A percentile compares a stretch with the other conserved stretches of the same genome.
phyloP scores from a whole-genome alignment of 2,888 invertebrate genomes.

The Galerucella calmariensis region DNA sequence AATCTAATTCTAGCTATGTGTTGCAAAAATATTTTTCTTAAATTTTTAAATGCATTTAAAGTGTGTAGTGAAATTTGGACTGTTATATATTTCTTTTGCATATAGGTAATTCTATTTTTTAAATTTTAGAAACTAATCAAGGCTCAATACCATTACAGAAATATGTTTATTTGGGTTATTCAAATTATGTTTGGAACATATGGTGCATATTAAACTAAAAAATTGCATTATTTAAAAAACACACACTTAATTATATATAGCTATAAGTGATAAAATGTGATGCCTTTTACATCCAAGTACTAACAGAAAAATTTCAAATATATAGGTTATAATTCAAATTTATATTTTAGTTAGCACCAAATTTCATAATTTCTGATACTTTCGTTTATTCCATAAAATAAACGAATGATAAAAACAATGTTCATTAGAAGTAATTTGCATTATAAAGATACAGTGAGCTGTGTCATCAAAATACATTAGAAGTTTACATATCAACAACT shows the following conservation, averaged over 20 bases:
- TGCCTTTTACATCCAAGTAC: background rate
- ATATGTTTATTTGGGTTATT: background rate
- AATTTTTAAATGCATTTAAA: too few relatives aligned
- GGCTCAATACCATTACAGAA: background rate
- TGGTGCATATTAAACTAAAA: background rate
- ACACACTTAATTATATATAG: background rate
- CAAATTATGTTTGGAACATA: background rate
- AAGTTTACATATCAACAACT: slow-evolving; percentile 6
- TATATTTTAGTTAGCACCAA: background rate
- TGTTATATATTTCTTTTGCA: background rate
- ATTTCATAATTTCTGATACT: too few relatives aligned
- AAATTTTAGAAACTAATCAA: background rate
- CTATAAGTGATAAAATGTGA: background rate
- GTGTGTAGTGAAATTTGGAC: too few relatives aligned
- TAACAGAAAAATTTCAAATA: background rate
- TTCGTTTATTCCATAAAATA: background rate
- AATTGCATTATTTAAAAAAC: background rate
- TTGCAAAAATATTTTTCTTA: too few relatives aligned
- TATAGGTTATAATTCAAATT: slow-evolving; percentile 2
- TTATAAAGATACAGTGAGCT: background rate
- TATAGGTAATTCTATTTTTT: background rate
- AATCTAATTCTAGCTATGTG: too few relatives aligned
- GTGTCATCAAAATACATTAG: slow-evolving; percentile 14
- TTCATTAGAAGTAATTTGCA: background rate
- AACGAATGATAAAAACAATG: background rate